Base-by-base conservation (phyloP, 1,140 invertebrate genomes). In the Caenorhabditis remanei region DNA sequence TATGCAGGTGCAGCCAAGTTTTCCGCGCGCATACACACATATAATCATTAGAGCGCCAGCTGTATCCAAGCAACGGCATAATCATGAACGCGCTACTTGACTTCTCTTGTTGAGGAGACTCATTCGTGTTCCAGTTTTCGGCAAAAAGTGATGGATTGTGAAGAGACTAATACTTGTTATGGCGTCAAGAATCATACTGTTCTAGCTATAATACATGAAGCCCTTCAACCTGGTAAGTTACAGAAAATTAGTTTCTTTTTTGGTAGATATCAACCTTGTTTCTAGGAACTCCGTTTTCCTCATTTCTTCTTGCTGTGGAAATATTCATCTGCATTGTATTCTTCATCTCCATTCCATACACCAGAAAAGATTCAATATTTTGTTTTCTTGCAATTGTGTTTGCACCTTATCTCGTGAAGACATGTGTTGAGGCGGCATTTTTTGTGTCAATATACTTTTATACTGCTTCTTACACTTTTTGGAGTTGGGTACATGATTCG, bases 61-160 rank as follows among this genome's bases (percentile, higher is more conserved):
- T 24, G 71, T 79, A 13, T 79, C 71, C 71, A 79, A 50, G 71
- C 71, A 79, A 79, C 71, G 46, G 46, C 40, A n/a, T 79, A 79
- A 79, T 79, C 71, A 79, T 50, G 71, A 79, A 48, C n/a, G 19
- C 71, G 46, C 43, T 3, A n/a, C 46, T 79, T 79, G 46, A 50
- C 71, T 79, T 79, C 43, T 53, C 71, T 4, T 43, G 4, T 19
- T 32, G 32, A 32, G 32, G 32, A 32, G 32, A 1, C 61, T 24
- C 71, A 53, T 79, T 79, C 11, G 71, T 50, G 46, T 41, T 79
- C 14, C 14, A 32, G 41, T 71, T 71, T 71, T 19, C 41, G 24
- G 9, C 14, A 11, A n/a, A 24, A 21, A 13, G 16, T 50, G 46
- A 50, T 50, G 71, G n/a, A 50, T 1, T 79, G 71, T 53, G 50